Conservation (phyloP, 2,113 vertebrate genomes). For the Nyctereutes procyonoides region DNA sequence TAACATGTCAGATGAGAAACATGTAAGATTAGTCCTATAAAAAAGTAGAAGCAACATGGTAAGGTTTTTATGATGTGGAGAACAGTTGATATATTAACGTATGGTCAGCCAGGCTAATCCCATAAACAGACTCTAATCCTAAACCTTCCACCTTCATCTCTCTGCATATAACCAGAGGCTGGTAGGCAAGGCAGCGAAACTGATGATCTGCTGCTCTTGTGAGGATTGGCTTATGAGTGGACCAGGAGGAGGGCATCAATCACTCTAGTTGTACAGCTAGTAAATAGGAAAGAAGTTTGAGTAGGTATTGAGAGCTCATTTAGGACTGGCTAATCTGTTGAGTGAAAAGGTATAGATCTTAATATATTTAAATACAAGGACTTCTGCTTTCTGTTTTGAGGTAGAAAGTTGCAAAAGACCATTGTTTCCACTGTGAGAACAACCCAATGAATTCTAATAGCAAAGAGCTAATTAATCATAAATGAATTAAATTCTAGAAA, state of each 20-base stretch:
- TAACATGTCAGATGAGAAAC: not conserved
- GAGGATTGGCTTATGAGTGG: not conserved
- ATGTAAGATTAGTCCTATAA: not conserved
- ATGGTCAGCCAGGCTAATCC: not conserved
- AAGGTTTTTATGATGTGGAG: not conserved
- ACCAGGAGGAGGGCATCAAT: not conserved
- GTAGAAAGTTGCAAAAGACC: constrained; percentile 8
- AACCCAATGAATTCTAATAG: not conserved
- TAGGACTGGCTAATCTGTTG: not conserved
- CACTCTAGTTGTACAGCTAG: not conserved
- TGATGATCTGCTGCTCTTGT: not conserved
- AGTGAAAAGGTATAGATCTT: not conserved
- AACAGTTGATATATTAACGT: not conserved
- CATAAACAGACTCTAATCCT: not conserved
- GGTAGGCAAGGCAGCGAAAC: not conserved
- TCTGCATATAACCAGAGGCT: not conserved
- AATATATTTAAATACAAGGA: not conserved
- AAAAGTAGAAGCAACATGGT: not conserved
- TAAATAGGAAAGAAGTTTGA: constrained; percentile 10
- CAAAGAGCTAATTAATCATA: not conserved
- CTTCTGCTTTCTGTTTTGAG: not conserved
- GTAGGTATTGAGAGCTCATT: not conserved
- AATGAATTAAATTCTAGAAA: constrained; percentile 11
- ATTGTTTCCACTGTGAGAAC: not conserved
- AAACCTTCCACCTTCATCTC: not conserved